A percentile compares a stretch with the other conserved stretches of the same genome.
phyloP scores from a whole-genome alignment of 2,888 invertebrate species.

The Lithophane leautieri region DNA sequence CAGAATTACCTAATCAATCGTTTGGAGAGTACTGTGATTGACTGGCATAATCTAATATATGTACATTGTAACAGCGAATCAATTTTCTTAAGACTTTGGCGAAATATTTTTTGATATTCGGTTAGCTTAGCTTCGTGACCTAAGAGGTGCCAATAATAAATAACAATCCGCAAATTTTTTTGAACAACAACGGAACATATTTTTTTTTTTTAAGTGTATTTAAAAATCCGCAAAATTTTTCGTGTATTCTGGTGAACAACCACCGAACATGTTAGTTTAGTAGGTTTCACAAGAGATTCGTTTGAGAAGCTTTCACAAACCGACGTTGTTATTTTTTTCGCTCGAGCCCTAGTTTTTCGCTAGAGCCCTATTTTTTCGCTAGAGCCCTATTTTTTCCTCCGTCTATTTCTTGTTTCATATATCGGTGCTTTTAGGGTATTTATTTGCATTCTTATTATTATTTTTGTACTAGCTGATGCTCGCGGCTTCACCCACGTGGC shows the following conservation, averaged over 20 bases:
- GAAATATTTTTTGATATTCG: too few species aligned
- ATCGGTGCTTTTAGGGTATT: background rate
- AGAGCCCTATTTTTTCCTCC: background rate
- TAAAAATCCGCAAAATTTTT: too few species aligned
- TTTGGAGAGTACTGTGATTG: background rate
- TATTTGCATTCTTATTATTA: background rate
- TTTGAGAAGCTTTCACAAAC: constrained; percentile 11
- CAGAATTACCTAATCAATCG: background rate
- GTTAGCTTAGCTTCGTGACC: too few species aligned
- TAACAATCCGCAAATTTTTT: too few species aligned
- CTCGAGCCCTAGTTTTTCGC: background rate
- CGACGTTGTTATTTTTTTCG: background rate
- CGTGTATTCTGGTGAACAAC: too few species aligned
- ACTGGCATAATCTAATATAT: background rate
- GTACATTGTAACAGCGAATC: too few species aligned
- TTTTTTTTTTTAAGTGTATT: too few species aligned
- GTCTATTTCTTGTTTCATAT: background rate
- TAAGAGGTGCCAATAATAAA: too few species aligned
- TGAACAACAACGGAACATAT: background rate
- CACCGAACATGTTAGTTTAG: background rate
- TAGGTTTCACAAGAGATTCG: background rate
- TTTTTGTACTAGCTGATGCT: too few species aligned
- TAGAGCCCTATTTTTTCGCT: too few species aligned
- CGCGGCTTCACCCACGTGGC: too few species aligned
- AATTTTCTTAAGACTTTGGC: too few species aligned